Conservation (phyloP, 1,140 invertebrate genomes). For the Helicorthomorpha holstii region DNA sequence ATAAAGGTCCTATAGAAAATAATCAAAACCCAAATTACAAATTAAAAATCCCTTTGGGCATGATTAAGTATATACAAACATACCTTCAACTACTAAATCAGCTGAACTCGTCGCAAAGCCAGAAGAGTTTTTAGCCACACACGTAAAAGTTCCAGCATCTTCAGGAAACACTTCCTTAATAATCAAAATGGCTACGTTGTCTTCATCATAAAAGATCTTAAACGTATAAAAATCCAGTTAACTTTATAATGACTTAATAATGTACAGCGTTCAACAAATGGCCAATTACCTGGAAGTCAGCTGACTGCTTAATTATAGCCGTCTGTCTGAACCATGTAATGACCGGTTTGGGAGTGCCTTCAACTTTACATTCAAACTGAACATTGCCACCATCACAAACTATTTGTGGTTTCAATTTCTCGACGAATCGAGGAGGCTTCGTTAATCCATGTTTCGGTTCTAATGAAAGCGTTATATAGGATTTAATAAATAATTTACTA, state of each 20-base stretch:
- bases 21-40: slow-evolving; percentile 1
- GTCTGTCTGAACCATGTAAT: slow-evolving; percentile 91
- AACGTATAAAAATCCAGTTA: not conserved
- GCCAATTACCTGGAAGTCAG: slow-evolving; percentile 47
- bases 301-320: slow-evolving; percentile 72
- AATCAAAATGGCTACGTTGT: slow-evolving; percentile 77
- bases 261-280: too few species aligned
- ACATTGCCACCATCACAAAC: slow-evolving; percentile 71
- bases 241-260: too few species aligned
- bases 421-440: slow-evolving; percentile 60
- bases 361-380: slow-evolving; percentile 69
- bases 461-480: slow-evolving; percentile 25
- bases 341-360: slow-evolving; percentile 70
- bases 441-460: slow-evolving; percentile 59
- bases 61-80: not conserved
- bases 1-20: slow-evolving; percentile 40
- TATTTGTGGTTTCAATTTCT: slow-evolving; percentile 64
- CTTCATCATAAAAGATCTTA: slow-evolving; percentile 78
- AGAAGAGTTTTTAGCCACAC: slow-evolving; percentile 84
- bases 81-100: slow-evolving; percentile 61
- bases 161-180: slow-evolving; percentile 93
- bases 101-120: slow-evolving; percentile 85
- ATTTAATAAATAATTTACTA: not conserved
- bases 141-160: slow-evolving; percentile 90
- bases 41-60: not conserved